A percentile compares a stretch with the other conserved stretches of the same genome.
phyloP scores from a whole-genome alignment of 2,888 invertebrate species.

The Drosophila cracens region DNA sequence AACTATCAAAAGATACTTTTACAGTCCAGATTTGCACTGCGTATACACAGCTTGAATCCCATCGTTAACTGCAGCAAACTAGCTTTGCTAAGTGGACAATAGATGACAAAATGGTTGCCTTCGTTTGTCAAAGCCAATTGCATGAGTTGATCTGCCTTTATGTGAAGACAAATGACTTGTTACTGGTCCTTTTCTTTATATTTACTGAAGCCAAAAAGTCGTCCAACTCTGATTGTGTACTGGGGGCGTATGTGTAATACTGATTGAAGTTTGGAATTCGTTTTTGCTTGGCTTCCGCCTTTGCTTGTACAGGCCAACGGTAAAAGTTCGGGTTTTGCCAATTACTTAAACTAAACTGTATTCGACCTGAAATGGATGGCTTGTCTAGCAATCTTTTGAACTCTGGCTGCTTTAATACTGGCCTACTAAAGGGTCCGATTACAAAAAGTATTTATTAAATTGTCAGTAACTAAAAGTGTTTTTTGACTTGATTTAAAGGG shows the following conservation, averaged over 20 bases:
- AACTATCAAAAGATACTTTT: background rate
- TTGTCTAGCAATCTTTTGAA: constrained; percentile 9
- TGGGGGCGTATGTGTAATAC: constrained; percentile 53
- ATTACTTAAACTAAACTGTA: constrained; percentile 39
- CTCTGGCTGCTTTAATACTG: background rate
- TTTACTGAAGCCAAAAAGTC: constrained; percentile 15
- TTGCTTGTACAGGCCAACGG: constrained; percentile 18
- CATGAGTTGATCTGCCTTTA: constrained; percentile 16
- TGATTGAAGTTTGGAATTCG: constrained; percentile 33
- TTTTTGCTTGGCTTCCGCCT: background rate
- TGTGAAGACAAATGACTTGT: constrained; percentile 45
- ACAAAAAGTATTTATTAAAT: background rate
- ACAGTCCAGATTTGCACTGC: constrained; percentile 5
- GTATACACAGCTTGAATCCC: constrained; percentile 31
- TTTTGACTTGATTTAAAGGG: background rate
- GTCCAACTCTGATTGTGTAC: constrained; percentile 3
- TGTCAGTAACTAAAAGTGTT: background rate
- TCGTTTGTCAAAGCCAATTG: constrained; percentile 20
- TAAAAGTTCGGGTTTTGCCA: constrained; percentile 29
- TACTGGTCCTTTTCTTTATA: constrained; percentile 5
- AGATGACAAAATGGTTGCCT: constrained; percentile 7
- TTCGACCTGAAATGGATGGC: constrained; percentile 28
- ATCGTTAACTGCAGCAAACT: constrained; percentile 19
- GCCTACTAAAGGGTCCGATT: background rate
- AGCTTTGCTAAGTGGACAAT: background rate